Conservation (phyloP, 2,797 vertebrate species). For the Micromesistius poutassou region DNA sequence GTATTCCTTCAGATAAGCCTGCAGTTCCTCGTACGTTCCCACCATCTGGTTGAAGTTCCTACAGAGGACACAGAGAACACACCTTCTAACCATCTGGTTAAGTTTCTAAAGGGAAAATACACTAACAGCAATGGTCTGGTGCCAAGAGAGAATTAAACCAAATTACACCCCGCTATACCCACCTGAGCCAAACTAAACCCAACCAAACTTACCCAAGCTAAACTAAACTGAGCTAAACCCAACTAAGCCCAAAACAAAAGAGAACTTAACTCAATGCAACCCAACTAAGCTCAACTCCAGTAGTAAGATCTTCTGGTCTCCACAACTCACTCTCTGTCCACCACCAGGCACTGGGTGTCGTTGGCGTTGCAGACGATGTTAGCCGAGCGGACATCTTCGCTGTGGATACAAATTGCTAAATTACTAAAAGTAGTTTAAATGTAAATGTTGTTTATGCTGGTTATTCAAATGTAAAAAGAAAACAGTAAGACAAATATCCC, state of each 20-base stretch:
- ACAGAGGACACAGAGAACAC: slow-evolving; percentile 9
- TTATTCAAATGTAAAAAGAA: too few species aligned
- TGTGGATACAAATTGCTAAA: slow-evolving; percentile 32
- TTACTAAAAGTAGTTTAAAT: not conserved
- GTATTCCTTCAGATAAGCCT: slow-evolving; percentile 73
- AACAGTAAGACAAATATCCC: too few species aligned
- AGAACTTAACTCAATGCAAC: not conserved
- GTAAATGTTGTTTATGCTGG: not conserved
- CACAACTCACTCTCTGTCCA: slow-evolving; percentile 79
- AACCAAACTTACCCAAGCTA: not conserved
- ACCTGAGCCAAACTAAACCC: not conserved
- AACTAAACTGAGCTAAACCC: not conserved
- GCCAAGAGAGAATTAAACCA: not conserved
- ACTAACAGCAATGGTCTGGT: not conserved
- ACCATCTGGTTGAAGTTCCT: slow-evolving; percentile 82
- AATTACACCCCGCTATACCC: too few species aligned
- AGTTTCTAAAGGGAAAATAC: not conserved
- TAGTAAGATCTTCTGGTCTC: not conserved
- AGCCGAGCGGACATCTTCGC: slow-evolving; percentile 80
- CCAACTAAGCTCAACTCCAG: not conserved
- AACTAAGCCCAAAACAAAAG: not conserved
- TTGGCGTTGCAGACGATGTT: slow-evolving; percentile 76
- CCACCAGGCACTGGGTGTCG: slow-evolving; percentile 78
- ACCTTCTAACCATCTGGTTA: not conserved
- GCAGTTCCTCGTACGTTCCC: slow-evolving; percentile 78